A percentile compares a stretch with the other conserved stretches of the same genome.
Evolutionary conservation across 92 coral and sea anemone genomes (phyloP).

Genomic region (Isaurus tuberculatus): DNA sequence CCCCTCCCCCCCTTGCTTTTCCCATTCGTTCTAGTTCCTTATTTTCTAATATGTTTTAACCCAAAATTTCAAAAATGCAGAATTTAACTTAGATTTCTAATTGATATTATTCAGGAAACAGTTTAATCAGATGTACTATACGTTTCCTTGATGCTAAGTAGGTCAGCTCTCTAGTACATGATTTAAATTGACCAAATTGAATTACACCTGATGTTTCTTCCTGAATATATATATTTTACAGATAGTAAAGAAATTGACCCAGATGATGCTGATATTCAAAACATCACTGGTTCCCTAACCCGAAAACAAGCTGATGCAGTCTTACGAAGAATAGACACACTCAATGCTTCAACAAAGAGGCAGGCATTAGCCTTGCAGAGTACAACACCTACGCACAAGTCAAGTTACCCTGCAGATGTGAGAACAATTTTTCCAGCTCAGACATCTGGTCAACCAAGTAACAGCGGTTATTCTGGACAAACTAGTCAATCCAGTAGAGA

Average conservation of each 20-base stretch:
- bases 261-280: slow-evolving; percentile 78
- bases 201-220: neutral
- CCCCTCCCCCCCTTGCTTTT: too few relatives aligned
- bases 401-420: slow-evolving; percentile 79
- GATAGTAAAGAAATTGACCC: slow-evolving; percentile 98
- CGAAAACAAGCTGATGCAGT: slow-evolving; percentile 98
- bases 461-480: slow-evolving; percentile 42
- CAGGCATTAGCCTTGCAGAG: slow-evolving; percentile 29
- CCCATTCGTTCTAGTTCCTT: too few relatives aligned
- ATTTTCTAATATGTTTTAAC: too few relatives aligned
- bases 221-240: slow-evolving; percentile 23
- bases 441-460: slow-evolving; percentile 89
- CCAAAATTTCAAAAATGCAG: too few relatives aligned
- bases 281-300: slow-evolving; percentile 92
- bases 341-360: slow-evolving; percentile 85
- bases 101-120: too few relatives aligned
- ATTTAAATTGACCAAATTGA: too few relatives aligned
- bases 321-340: slow-evolving; percentile 80
- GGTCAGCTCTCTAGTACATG: too few relatives aligned
- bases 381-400: slow-evolving; percentile 47
- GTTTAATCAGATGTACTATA: too few relatives aligned
- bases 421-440: slow-evolving; percentile 92
- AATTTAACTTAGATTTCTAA: too few relatives aligned
- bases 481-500: slow-evolving; percentile 29
- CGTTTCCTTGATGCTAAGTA: too few relatives aligned